Evolutionary conservation across 2,797 vertebrate species (phyloP), one percentile per base, ranked within the genome.

Genomic region (Karalla daura): DNA sequence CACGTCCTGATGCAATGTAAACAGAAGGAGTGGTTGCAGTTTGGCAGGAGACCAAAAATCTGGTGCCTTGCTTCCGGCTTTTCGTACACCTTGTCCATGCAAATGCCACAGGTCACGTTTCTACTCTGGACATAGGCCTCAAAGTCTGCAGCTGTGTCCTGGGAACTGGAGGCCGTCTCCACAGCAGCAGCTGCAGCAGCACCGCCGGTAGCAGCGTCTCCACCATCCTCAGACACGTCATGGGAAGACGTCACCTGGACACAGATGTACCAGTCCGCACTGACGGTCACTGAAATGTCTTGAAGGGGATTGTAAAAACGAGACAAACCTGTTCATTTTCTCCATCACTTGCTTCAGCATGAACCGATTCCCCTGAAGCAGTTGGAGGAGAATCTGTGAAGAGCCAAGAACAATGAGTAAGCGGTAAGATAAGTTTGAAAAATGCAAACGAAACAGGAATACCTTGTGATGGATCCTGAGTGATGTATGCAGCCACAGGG

Each of bases 11-110:
- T 97, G 80, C 96, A 98, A 24, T 91, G 72, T 73, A 97, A 81
- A 66, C 96, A 97, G 84, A 94, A 96, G 0, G 94, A 55, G 1
- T 98, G 97, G 77, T 76, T 90, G 78, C 96, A 98, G 90, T 94
- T 97, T 0, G 96, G 95, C 66, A 98, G 89, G 82, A 98, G 96
- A 53, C 95, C 95, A 8, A 98, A 98, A 12, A 95, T 67, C 0
- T 88, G 63, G 43, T 95, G 86, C 7, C 90, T 80, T 0, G 55
- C 56, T 11, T 86, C 74, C 0, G 62, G 18, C 78, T 98, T 98
- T 79, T 95, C 96, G 1, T 94, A 96, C 49, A 97, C 94, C 12
- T 91, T 94, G 69, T 98, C 97, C 96, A 97, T 96, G 89, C 96
- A 97, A 89, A 98, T 96, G 17, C 96, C 96, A 7, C 96, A 98